phyloP scores from a whole-genome alignment of 2,797 vertebrate genomes.

The Enteromius anoplus region DNA sequence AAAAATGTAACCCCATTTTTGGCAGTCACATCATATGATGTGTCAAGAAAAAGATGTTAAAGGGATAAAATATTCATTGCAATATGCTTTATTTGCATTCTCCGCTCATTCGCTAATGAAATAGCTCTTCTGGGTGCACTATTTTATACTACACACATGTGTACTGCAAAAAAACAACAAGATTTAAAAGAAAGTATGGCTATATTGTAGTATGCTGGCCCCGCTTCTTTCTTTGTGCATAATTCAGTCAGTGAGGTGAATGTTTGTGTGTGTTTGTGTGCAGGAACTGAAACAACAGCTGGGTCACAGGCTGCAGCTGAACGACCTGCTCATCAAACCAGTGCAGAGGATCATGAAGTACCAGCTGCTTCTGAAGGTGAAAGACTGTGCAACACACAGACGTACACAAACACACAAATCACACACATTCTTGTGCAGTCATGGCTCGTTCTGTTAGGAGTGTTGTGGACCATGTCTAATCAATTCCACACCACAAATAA shows the following conservation, averaged over 20 bases:
- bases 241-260: slow-evolving; percentile 23
- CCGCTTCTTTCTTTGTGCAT: background rate
- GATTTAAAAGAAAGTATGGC: background rate
- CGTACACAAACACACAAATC: slow-evolving; percentile 12
- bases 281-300: slow-evolving; percentile 95
- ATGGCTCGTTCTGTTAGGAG: background rate
- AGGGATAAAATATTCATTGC: background rate
- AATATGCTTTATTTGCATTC: background rate
- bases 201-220: background rate
- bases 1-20: background rate
- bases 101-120: background rate
- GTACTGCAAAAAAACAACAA: background rate
- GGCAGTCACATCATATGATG: background rate
- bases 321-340: slow-evolving; percentile 96
- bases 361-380: slow-evolving; percentile 97
- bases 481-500: background rate
- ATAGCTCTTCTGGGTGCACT: background rate
- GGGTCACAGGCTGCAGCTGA: slow-evolving; percentile 95
- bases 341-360: slow-evolving; percentile 99
- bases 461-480: background rate
- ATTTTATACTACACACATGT: background rate
- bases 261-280: slow-evolving; percentile 53
- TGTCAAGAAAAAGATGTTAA: background rate
- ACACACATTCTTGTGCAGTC: slow-evolving; percentile 5
- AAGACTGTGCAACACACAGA: slow-evolving; percentile 33